phyloP scores from a whole-genome alignment of 2,797 vertebrate genomes.

The Trichosurus vulpecula region DNA sequence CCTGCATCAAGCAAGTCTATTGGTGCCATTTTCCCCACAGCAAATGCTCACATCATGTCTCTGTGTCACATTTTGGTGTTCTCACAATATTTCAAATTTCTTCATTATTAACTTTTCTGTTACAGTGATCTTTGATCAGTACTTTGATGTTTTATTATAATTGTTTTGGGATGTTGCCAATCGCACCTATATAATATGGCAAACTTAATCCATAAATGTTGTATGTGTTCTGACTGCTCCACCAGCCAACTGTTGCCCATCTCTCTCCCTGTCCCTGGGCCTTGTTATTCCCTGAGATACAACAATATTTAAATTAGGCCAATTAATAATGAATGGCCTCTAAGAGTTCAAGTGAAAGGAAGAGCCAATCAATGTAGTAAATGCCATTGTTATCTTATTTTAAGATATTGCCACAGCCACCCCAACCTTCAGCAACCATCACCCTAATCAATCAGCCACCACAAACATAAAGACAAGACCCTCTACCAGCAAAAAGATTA shows the following conservation, averaged over 20 bases:
- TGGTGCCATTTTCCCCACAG: neutral
- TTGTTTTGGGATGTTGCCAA: neutral
- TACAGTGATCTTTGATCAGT: neutral
- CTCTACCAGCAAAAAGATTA: neutral
- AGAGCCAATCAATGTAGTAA: neutral
- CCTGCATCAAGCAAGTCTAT: neutral
- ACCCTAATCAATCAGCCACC: neutral
- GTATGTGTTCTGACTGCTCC: neutral
- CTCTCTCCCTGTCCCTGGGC: neutral
- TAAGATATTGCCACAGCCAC: neutral
- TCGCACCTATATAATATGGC: neutral
- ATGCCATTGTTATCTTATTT: neutral
- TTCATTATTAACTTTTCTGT: neutral
- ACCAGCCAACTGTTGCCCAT: neutral
- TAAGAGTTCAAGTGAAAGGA: neutral
- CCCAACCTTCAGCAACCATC: neutral
- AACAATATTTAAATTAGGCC: neutral
- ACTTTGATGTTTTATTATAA: neutral
- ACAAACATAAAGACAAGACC: neutral
- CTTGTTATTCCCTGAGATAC: neutral
- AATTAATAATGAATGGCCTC: neutral
- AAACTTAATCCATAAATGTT: neutral
- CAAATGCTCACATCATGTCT: neutral
- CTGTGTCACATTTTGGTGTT: neutral
- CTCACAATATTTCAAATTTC: neutral